Base-by-base conservation (phyloP, 37 sponge, comb jelly and placozoan species). In the Geodia barretti region DNA sequence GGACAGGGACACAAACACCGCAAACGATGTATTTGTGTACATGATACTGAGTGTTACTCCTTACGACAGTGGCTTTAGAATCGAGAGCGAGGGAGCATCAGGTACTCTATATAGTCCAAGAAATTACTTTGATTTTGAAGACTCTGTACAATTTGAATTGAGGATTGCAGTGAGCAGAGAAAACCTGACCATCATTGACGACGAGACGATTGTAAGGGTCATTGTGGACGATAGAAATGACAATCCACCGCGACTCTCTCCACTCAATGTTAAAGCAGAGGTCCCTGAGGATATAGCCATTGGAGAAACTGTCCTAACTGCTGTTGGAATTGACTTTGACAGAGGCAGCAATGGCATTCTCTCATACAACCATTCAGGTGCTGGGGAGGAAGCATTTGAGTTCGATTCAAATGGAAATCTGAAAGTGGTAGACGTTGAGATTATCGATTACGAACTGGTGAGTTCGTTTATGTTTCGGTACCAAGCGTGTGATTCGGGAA, bases 291-390 rank as follows among this genome's bases (percentile, higher is more conserved):
- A 77, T 64, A 24, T 73, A 9, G 23, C 64, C 8, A 41, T 59
- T 33, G 86, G 83, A 42, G 29, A 38, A 5, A 69, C 41, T 5
- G 74, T 89, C n/a, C 68, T 63, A 1, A 79, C 30, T 4, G 82
- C 81, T 4, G 36, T 79, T 62, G 91, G 80, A 28, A 75, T 89
- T 64, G 94, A 93, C 47, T 85, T 84, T 87, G 94, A 93, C 59
- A 31, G 39, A 7, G 95, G 92, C 23, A 4, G n/a, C 1, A 81
- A 82, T 68, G 88, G 88, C 24, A 31, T 21, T 11, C 77, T 94
- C 23, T 72, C 60, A 29, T 94, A 82, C 74, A 73, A 88, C 67
- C 54, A 71, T 32, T 82, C 68, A 5, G 92, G 92, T 4, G 32
- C 39, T 63, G 85, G 81, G 8, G 54, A 30, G 1, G 63, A 74